A percentile compares a stretch with the other conserved stretches of the same genome.
phyloP scores from a whole-genome alignment of 2,888 invertebrate species.

The Suillia variegata region DNA sequence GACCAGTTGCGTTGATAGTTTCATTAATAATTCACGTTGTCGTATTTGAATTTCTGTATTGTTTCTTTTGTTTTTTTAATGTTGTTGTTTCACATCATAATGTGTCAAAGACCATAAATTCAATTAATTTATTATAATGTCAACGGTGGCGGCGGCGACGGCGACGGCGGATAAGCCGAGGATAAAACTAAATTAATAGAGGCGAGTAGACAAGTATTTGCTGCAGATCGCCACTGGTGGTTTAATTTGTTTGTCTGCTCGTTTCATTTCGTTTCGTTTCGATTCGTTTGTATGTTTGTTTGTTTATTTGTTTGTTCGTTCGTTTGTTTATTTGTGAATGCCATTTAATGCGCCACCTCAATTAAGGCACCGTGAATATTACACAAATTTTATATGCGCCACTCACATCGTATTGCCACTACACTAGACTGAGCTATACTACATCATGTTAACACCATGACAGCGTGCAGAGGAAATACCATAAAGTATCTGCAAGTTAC shows the following conservation, averaged over 20 bases:
- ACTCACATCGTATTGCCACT: too few relatives aligned
- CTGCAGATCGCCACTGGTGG: background rate
- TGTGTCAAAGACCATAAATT: slow-evolving; percentile 54
- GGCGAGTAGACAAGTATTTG: background rate
- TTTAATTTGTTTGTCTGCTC: background rate
- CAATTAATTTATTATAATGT: slow-evolving; percentile 53
- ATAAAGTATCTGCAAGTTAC: slow-evolving; percentile 18
- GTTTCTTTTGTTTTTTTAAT: background rate
- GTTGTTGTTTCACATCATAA: slow-evolving; percentile 40
- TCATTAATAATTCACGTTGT: slow-evolving; percentile 33
- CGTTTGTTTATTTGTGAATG: background rate
- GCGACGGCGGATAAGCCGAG: slow-evolving; percentile 9
- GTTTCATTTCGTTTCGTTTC: background rate
- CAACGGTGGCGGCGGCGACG: slow-evolving; percentile 27
- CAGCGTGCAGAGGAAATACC: slow-evolving; percentile 4
- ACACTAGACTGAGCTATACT: too few relatives aligned
- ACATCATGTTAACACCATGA: slow-evolving; percentile 44
- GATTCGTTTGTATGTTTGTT: background rate
- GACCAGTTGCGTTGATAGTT: slow-evolving; percentile 43
- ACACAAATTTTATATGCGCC: slow-evolving; percentile 36
- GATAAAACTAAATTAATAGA: slow-evolving; percentile 9
- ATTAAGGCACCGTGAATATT: slow-evolving; percentile 35
- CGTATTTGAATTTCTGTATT: background rate
- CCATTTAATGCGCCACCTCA: slow-evolving; percentile 6
- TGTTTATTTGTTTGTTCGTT: background rate